Evolutionary conservation across 92 coral and sea anemone genomes (phyloP), one percentile per base, ranked within the genome.

Genomic region (Zoanthus solanderi): DNA sequence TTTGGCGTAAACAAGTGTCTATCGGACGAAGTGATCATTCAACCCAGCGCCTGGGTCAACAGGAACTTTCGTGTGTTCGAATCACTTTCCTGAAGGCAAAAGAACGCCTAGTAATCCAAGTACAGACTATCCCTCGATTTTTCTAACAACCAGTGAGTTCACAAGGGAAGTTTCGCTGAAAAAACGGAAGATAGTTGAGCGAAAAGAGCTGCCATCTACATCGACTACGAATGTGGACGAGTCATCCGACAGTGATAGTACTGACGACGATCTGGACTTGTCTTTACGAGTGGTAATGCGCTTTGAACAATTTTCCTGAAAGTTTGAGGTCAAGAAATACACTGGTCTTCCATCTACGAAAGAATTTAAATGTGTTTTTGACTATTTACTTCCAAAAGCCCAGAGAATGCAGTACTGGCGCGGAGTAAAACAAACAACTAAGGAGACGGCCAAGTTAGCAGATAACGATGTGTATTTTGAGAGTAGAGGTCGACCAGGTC

Each of bases 341-440:
- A 91, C 92, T 77, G 94, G 94, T 34, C 87, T 91, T 54, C 89
- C 89, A 14, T 79, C 87, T 47, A 83, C 91, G 66, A 86, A 91
- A 32, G 87, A 79, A 71, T 91, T 88, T 72, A 88, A 88, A 75
- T 81, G 60, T 42, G 72, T 92, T 56, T 92, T 92, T 71, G 89
- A 83, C 50, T 67, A 88, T 87, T 60, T 90, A 13, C 29, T 14
- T 50, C 75, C 69, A 69, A 90, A 90, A 78, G 93, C 91, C 37
- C 83, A 58, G 46, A 71, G 66, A 45, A 90, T 90, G 93, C 93
- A 88, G 79, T 90, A 91, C 80, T 91, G 91, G 93, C 71, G 85
- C 44, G 93, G 91, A 15, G 72, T 53, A 50, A 91, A 88, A 74
- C 91, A 82, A 87, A 82, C 91, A 60, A 57, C 83, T 10, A 75